Evolutionary conservation across 1,140 invertebrate genomes (phyloP).

Genomic region (Druon quercuslanigerum): DNA sequence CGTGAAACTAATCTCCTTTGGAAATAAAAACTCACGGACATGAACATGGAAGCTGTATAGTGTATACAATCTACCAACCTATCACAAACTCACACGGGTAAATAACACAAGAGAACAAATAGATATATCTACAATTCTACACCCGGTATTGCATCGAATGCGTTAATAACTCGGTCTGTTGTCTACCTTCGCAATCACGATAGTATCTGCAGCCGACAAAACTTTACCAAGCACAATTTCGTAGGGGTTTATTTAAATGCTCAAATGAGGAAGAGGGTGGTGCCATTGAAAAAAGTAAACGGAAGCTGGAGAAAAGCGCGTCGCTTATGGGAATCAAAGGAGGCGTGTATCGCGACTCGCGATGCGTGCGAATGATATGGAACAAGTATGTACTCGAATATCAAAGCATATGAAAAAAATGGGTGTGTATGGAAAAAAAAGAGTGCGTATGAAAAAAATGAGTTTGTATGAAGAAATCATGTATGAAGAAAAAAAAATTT

Average conservation of each 20-base stretch:
- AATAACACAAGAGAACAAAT: background rate
- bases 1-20: background rate
- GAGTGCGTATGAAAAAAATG: too few relatives aligned
- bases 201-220: background rate
- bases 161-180: conserved; percentile 2
- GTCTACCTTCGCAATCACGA: conserved; percentile 21
- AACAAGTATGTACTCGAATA: background rate
- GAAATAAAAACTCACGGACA: background rate
- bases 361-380: conserved; percentile 17
- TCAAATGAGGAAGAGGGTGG: background rate
- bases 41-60: conserved; percentile 8
- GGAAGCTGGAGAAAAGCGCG: background rate
- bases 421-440: too few relatives aligned
- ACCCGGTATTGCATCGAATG: background rate
- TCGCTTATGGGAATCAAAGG: background rate
- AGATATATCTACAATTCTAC: background rate
- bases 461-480: too few relatives aligned
- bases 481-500: background rate
- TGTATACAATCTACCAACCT: background rate
- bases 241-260: conserved; percentile 5
- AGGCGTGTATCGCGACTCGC: background rate
- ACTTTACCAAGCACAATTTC: background rate
- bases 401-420: too few relatives aligned
- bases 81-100: background rate
- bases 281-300: background rate